phyloP scores from a whole-genome alignment of 2,888 invertebrate genomes.

The Drosophila seclusa region DNA sequence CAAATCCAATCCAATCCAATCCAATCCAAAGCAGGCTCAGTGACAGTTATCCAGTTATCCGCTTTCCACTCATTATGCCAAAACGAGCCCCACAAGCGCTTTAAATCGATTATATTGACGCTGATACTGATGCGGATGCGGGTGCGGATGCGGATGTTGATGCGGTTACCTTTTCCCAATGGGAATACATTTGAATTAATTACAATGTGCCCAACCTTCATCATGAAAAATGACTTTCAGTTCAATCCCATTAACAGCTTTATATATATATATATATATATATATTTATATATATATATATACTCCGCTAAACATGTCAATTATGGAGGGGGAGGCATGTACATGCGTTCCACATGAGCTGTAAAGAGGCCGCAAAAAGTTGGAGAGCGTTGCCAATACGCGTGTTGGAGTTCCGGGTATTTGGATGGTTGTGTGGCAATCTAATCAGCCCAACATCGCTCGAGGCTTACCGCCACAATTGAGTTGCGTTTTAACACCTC shows the following conservation, averaged over 20 bases:
- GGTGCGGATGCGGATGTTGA: background rate
- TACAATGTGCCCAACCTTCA: slow-evolving; percentile 38
- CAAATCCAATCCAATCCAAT: background rate
- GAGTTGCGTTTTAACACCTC: slow-evolving; percentile 28
- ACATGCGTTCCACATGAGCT: slow-evolving; percentile 12
- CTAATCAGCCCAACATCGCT: background rate
- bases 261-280: background rate
- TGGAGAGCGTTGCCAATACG: background rate
- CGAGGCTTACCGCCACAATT: slow-evolving; percentile 47
- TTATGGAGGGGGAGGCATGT: slow-evolving; percentile 34
- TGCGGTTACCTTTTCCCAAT: slow-evolving; percentile 2
- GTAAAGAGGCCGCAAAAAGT: slow-evolving; percentile 26
- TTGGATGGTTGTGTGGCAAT: background rate
- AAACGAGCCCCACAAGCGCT: slow-evolving; percentile 35
- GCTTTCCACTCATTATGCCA: slow-evolving; percentile 19
- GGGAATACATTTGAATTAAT: slow-evolving; percentile 55
- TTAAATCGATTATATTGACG: slow-evolving; percentile 48
- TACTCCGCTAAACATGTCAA: slow-evolving; percentile 59
- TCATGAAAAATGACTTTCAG: slow-evolving; percentile 23
- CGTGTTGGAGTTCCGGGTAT: background rate
- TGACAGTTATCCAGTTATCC: slow-evolving; percentile 1
- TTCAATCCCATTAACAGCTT: background rate
- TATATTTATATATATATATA: background rate
- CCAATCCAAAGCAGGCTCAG: background rate
- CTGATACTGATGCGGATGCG: slow-evolving; percentile 17